phyloP scores from a whole-genome alignment of 2,797 vertebrate species.

The Enteromius trimaculatus region DNA sequence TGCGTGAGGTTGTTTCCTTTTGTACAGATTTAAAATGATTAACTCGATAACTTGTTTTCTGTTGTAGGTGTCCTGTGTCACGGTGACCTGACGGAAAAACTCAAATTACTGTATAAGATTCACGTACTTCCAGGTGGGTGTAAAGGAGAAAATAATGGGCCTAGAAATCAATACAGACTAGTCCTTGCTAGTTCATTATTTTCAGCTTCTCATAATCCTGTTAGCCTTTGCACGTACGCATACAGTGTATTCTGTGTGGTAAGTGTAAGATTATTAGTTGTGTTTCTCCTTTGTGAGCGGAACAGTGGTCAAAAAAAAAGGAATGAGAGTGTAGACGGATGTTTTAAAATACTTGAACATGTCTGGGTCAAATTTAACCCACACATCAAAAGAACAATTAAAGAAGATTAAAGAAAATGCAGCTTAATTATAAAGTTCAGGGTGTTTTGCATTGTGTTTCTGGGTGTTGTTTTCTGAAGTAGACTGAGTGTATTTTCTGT shows the following conservation, averaged over 20 bases:
- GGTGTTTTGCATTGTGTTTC: no score
- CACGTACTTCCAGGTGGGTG: constrained; percentile 86
- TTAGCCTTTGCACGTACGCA: not conserved
- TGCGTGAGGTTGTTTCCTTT: not conserved
- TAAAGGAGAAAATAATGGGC: not conserved
- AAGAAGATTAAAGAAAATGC: not conserved
- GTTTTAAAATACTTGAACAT: not conserved
- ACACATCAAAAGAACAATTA: not conserved
- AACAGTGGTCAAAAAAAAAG: not conserved
- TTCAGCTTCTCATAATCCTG: not conserved
- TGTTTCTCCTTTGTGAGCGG: not conserved
- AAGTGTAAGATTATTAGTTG: not conserved
- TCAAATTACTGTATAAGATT: constrained; percentile 95
- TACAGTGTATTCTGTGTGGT: not conserved
- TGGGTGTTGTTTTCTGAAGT: not conserved
- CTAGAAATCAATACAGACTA: not conserved
- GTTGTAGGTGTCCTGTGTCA: constrained; percentile 89
- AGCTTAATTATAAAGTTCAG: no score
- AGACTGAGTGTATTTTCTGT: not conserved
- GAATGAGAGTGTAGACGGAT: not conserved
- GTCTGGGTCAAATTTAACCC: not conserved
- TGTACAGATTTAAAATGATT: not conserved
- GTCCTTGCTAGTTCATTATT: not conserved
- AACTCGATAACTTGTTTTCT: constrained; percentile 11
- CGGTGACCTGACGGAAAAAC: constrained; percentile 92